Conservation (phyloP, 2,113 vertebrate species). For the Datnioides undecimradiatus region DNA sequence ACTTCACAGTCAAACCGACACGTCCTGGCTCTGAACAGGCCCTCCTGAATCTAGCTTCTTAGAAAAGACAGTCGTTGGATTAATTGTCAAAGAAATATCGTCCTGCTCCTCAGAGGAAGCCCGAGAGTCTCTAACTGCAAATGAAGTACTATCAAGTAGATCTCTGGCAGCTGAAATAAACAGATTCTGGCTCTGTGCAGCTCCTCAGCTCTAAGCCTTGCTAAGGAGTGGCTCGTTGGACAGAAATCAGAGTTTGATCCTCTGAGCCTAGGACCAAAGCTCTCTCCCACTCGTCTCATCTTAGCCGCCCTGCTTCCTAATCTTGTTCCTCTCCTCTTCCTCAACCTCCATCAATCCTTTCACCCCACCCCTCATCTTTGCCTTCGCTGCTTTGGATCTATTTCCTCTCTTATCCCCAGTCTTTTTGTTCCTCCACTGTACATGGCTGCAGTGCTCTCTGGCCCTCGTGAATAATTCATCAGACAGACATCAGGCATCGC, state of each 20-base stretch:
- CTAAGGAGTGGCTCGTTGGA: constrained; percentile 26
- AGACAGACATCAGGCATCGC: not conserved
- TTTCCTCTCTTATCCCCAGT: not conserved
- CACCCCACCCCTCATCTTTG: not conserved
- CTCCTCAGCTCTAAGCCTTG: constrained; percentile 20
- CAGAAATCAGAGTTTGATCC: constrained; percentile 32
- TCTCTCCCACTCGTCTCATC: constrained; percentile 19
- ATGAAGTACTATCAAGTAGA: not conserved
- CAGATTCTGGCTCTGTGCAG: not conserved
- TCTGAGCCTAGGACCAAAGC: constrained; percentile 25
- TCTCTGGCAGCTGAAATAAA: constrained; percentile 38
- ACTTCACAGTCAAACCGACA: not conserved
- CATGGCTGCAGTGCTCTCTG: constrained; percentile 9
- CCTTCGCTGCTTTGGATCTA: not conserved
- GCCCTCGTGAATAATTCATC: constrained; percentile 61
- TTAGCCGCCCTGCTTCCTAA: constrained; percentile 12
- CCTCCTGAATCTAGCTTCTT: not conserved
- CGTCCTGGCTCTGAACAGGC: not conserved
- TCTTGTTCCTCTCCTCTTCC: not conserved
- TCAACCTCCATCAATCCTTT: constrained; percentile 14
- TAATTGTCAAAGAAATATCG: not conserved
- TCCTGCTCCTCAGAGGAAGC: not conserved
- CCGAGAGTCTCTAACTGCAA: not conserved
- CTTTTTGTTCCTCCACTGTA: constrained; percentile 25
- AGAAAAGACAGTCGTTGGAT: not conserved